phyloP scores from a whole-genome alignment of 1,140 invertebrate genomes.

The Chlorops oryzae region DNA sequence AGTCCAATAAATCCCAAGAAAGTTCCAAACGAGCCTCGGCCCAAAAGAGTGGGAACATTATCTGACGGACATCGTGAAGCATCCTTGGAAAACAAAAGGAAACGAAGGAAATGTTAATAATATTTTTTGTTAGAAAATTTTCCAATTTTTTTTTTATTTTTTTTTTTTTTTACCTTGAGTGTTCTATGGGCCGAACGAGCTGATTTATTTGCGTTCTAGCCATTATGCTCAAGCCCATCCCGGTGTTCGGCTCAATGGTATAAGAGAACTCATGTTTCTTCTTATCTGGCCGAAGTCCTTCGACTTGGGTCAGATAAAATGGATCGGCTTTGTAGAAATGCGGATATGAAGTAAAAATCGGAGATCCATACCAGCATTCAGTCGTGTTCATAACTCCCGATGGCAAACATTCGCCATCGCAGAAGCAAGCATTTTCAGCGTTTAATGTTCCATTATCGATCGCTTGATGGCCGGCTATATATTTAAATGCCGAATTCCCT shows the following conservation, averaged over 20 bases:
- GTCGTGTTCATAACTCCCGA: slow-evolving; percentile 62
- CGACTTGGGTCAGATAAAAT: slow-evolving; percentile 56
- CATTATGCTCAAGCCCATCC: slow-evolving; percentile 63
- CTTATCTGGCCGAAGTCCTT: slow-evolving; percentile 65
- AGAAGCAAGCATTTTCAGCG: slow-evolving; percentile 61
- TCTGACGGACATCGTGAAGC: neutral
- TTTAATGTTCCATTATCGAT: slow-evolving; percentile 55
- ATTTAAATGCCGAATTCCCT: slow-evolving; percentile 52
- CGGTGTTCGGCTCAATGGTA: slow-evolving; percentile 64
- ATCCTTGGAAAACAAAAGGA: slow-evolving; percentile 21
- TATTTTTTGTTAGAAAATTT: neutral
- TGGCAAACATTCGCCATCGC: slow-evolving; percentile 60
- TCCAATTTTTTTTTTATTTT: slow-evolving; percentile 21
- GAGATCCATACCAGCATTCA: slow-evolving; percentile 64
- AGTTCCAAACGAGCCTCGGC: too few species aligned
- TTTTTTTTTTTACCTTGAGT: slow-evolving; percentile 54
- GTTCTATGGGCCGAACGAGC: slow-evolving; percentile 57
- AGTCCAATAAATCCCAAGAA: too few species aligned
- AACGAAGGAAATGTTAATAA: slow-evolving; percentile 5
- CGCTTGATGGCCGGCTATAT: slow-evolving; percentile 47
- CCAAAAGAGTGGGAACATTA: slow-evolving; percentile 51
- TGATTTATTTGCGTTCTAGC: slow-evolving; percentile 70
- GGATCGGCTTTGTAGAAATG: slow-evolving; percentile 78
- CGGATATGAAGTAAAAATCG: slow-evolving; percentile 74
- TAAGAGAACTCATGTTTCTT: slow-evolving; percentile 64